phyloP scores from a whole-genome alignment of 2,113 vertebrate species.

The Oostethus manadensis region DNA sequence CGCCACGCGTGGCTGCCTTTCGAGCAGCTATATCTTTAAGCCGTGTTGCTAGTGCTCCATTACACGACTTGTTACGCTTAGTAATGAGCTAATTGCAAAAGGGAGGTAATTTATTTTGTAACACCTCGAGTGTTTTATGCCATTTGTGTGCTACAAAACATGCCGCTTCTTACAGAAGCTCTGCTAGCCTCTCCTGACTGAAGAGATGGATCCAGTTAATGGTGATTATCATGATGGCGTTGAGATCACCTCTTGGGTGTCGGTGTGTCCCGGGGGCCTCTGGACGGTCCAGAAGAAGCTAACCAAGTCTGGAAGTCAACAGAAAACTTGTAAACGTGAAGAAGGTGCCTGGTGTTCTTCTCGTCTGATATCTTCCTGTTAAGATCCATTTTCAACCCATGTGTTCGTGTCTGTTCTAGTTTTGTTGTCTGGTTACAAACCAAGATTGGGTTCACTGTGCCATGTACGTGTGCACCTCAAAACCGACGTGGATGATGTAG shows the following conservation, averaged over 20 bases:
- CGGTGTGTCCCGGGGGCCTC: slow-evolving; percentile 64
- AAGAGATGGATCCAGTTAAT: slow-evolving; percentile 48
- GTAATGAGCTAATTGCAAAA: background rate
- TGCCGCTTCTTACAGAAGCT: background rate
- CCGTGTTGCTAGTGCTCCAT: background rate
- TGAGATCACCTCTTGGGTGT: slow-evolving; percentile 58
- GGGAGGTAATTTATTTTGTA: background rate
- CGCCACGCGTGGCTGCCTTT: too few species aligned
- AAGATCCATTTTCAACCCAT: background rate
- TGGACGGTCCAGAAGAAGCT: slow-evolving; percentile 56
- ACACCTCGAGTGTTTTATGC: background rate
- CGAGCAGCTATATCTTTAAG: too few species aligned
- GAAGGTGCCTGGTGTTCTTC: background rate
- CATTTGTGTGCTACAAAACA: too few species aligned
- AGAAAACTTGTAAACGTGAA: slow-evolving; percentile 1
- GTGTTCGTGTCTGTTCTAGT: slow-evolving; percentile 23
- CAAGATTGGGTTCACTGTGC: slow-evolving; percentile 76
- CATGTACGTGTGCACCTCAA: slow-evolving; percentile 58
- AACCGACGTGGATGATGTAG: slow-evolving; percentile 7
- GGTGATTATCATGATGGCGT: background rate
- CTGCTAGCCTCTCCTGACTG: background rate
- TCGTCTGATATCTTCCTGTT: background rate
- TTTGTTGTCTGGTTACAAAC: slow-evolving; percentile 47
- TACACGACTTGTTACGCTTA: background rate
- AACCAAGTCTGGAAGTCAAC: slow-evolving; percentile 36